Conservation (phyloP, 2,797 vertebrate genomes). For the Pitangus sulphuratus region DNA sequence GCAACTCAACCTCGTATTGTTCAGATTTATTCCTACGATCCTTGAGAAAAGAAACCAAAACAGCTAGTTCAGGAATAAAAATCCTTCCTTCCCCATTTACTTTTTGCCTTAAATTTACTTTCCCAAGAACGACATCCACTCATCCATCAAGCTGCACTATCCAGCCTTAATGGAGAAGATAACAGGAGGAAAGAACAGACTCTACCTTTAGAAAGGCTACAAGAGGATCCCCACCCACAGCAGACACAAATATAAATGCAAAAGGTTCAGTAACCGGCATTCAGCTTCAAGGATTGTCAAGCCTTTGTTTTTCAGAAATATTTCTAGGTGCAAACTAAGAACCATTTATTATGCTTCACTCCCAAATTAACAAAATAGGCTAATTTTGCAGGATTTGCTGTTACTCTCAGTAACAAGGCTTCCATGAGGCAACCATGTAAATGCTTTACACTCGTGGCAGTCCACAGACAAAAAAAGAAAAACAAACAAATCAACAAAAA, state of each 20-base stretch:
- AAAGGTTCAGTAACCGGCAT: neutral
- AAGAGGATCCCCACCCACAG: neutral
- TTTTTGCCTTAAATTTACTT: neutral
- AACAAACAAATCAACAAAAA: neutral
- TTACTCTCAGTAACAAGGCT: neutral
- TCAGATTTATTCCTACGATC: slow-evolving; percentile 42
- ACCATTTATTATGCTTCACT: neutral
- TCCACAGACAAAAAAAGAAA: neutral
- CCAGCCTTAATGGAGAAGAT: neutral
- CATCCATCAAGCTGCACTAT: neutral
- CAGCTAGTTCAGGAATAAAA: neutral
- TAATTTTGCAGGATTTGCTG: neutral
- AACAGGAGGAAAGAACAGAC: neutral
- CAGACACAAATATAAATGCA: neutral
- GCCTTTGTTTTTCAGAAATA: neutral
- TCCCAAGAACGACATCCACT: neutral
- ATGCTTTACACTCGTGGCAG: neutral
- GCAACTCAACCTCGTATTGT: slow-evolving; percentile 43
- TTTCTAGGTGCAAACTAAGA: neutral
- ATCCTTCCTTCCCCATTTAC: neutral
- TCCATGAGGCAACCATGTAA: neutral
- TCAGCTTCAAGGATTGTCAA: neutral
- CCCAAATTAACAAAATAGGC: neutral
- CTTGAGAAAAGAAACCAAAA: slow-evolving; percentile 30
- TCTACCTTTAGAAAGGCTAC: neutral